Base-by-base conservation (phyloP, 2,888 invertebrate species). In the Epiblema foenella region DNA sequence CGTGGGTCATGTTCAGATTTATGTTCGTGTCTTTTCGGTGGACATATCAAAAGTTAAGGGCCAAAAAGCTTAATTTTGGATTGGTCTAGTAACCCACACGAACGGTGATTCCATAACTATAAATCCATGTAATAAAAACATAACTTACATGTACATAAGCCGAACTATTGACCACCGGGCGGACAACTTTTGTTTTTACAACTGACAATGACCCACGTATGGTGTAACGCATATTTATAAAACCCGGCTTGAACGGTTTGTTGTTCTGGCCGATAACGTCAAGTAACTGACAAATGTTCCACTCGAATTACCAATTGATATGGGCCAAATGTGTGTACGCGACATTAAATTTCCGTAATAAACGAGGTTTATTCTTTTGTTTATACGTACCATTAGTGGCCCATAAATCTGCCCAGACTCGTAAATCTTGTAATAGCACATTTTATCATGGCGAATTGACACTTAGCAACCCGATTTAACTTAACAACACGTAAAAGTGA, bases 301-400 rank as follows among this genome's bases (percentile, higher is more conserved):
- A 15, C 42, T 42, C 42, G 42, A 46, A 46, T 8, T n/a, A n/a
- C 15, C n/a, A 5, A 15, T 46, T 46, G n/a, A 46, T 46, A 46
- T 18, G 18, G 4, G 4, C 2, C 17, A 51, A 18, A 17, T 18
- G 51, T 51, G 46, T 46, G 2, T 3, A 42, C 39, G 20, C 59
- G 15, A 20, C 42, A 24, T 59, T 59, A 59, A 46, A 20, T 59
- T 42, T 59, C 42, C 20, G 18, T 24, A 24, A 42, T 65, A 65
- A 51, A 59, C 42, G 29, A 20, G 17, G 52, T 54, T 46, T 70
- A 66, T 60, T 60, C 54, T 66, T 60, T 66, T 70, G 70, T 70
- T 70, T 65, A 70, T 60, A n/a, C n/a, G n/a, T n/a, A 29, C 59
- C 59, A 66, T 70, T 70, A 70, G 56, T 66, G 66, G 60, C 49